Base-by-base conservation (phyloP, 2,797 vertebrate species). In the Capromys pilorides region DNA sequence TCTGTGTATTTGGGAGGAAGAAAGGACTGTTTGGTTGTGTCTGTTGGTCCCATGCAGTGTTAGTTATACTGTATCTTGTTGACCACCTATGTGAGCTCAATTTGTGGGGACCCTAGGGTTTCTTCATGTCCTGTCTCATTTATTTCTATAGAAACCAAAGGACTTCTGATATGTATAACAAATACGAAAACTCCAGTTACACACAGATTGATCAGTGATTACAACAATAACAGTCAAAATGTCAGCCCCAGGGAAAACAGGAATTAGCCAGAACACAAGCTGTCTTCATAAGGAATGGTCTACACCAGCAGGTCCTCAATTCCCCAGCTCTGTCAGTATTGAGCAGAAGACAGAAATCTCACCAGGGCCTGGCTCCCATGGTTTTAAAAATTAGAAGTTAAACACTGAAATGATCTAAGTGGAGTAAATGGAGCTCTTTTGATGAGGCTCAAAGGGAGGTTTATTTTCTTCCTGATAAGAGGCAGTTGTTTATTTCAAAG, bases 221-320 rank as follows among this genome's bases (percentile, higher is more conserved):
- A 33, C 0, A 45, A 91, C 62, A 77, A 26, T 31, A 69, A 71
- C 77, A 71, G 18, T 12, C 39, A 49, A 85, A 78, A 64, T 49
- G 41, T 41, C 36, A 71, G 2, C 54, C 78, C n/a, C 24, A 62
- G n/a, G 45, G 1, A 26, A 79, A 86, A 86, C 62, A 66, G 31
- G 41, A 66, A 90, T 87, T 62, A 85, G 22, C 57, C 73, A 81
- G 75, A 80, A 51, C 93, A 41, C 54, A 86, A 41, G 36, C 75
- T 82, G 3, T 57, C 24, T 88, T 57, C 84, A 41, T 36, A 12
- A 4, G 1, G 41, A 92, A 83, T 39, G 28, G 8, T 31, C 49
- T 89, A 12, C 3, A 49, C 79, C n/a, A 45, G 22, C 10, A 77
- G 81, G 45, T 26, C 9, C 7, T 75, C 51, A 31, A 28, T 49